Evolutionary conservation across 2,113 vertebrate species (phyloP).

Genomic region (Brachyhypopomus gauderio): DNA sequence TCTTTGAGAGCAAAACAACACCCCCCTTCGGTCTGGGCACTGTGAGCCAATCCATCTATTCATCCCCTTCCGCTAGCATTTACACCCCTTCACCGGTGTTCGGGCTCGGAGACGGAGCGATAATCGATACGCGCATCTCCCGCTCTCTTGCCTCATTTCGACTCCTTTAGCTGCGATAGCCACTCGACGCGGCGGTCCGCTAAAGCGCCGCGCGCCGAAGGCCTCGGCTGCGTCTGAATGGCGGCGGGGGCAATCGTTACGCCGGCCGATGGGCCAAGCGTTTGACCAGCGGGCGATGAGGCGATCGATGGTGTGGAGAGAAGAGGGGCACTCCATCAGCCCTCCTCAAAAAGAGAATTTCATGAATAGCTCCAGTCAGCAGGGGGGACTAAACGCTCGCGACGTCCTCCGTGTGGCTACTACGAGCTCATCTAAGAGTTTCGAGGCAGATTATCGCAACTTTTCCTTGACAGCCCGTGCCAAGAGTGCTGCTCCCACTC

Average conservation of each 20-base stretch:
- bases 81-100: conserved; percentile 17
- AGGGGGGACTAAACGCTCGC: conserved; percentile 11
- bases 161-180: not conserved
- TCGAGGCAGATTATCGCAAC: not conserved
- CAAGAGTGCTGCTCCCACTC: not conserved
- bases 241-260: conserved; percentile 38
- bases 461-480: not conserved
- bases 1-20: not conserved
- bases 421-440: not conserved
- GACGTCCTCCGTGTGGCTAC: not conserved
- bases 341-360: conserved; percentile 10
- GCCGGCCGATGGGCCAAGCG: conserved; percentile 7
- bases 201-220: conserved; percentile 38
- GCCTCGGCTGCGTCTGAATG: conserved; percentile 13
- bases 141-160: not conserved
- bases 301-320: conserved; percentile 19
- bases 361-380: conserved; percentile 12
- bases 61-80: conserved; percentile 32
- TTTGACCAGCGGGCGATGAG: conserved; percentile 30
- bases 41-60: not conserved
- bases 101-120: conserved; percentile 24
- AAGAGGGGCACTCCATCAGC: conserved; percentile 22
- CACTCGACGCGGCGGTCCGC: not conserved
- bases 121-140: conserved; percentile 45
- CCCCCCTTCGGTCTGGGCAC: not conserved